These are phyloP conservation scores for Manis pentadactyla DNA, from an alignment of 2,797 vertebrate genomes.

Conservation along the genomic window DNA sequence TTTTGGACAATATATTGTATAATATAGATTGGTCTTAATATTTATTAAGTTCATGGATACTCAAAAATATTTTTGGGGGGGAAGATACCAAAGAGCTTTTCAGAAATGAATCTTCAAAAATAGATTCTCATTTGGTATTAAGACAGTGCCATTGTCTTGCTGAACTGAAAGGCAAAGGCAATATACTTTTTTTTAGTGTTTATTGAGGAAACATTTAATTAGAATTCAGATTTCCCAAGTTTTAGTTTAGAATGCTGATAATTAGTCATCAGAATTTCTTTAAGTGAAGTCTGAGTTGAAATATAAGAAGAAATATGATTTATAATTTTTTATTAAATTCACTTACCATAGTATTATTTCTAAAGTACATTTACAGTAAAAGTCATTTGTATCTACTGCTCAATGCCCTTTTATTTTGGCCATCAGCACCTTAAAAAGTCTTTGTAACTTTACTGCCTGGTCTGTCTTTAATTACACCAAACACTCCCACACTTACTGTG, in stretches of 20 bases:
- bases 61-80: neutral
- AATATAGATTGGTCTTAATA: constrained; percentile 12
- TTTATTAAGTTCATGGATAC: neutral
- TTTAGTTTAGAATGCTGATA: constrained; percentile 18
- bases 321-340: neutral
- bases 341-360: neutral
- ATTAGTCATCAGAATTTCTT: constrained; percentile 25
- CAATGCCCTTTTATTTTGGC: neutral
- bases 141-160: neutral
- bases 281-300: constrained; percentile 21
- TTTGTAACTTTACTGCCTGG: neutral
- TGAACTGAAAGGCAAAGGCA: neutral
- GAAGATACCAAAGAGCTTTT: neutral
- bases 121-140: neutral
- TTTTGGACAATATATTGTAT: neutral
- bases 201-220: neutral
- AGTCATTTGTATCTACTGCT: neutral
- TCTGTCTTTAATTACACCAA: neutral
- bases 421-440: neutral
- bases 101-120: neutral
- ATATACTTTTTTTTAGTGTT: neutral
- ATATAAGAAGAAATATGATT: neutral
- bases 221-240: constrained; percentile 39
- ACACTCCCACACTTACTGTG: neutral
- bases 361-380: neutral